Base-by-base conservation (phyloP, 1,140 invertebrate species). In the Drosophila watanabei region DNA sequence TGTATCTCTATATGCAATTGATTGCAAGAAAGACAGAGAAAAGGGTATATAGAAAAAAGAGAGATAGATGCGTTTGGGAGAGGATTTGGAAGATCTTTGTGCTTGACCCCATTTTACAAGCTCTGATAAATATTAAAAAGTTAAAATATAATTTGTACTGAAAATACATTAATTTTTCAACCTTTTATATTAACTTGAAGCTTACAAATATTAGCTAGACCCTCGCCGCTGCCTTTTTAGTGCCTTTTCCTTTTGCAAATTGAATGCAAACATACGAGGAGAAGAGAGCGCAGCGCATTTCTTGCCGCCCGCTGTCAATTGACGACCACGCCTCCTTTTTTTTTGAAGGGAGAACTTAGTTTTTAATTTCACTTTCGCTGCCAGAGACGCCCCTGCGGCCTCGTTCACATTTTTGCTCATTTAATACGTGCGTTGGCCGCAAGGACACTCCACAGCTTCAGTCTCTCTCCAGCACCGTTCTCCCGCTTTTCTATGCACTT, bases 341-440 rank as follows among this genome's bases (percentile, higher is more conserved):
- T 59, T 45, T 13, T 20, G 16, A 16, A 51, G 57, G 58, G 54
- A 35, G 46, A 75, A 90, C 77, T 85, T 82, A 90, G 78, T 85
- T 89, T 73, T 89, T 89, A 89, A 89, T 89, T 89, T 82, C 82
- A 89, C 86, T 89, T 90, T 90, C 60, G 28, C 56, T 62, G 62
- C 45, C 33, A 60, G 24, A 35, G 56, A 41, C 61, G 68, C 62
- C 51, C 32, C 41, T 14, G 61, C 49, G 39, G 48, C 48, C 70
- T 41, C 43, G 57, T 51, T 51, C 62, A 62, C 63, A 66, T 70
- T 84, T 79, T 86, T 90, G 87, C 82, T 82, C 87, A 86, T 86
- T 91, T 90, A 75, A 77, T 86, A 75, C 75, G 63, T 75, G 82
- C 68, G 48, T 70, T 68, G 61, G 54, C 75, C 72, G 65, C 79